phyloP scores from a whole-genome alignment of 2,797 vertebrate genomes.

The Neosilurus mollespiculum region DNA sequence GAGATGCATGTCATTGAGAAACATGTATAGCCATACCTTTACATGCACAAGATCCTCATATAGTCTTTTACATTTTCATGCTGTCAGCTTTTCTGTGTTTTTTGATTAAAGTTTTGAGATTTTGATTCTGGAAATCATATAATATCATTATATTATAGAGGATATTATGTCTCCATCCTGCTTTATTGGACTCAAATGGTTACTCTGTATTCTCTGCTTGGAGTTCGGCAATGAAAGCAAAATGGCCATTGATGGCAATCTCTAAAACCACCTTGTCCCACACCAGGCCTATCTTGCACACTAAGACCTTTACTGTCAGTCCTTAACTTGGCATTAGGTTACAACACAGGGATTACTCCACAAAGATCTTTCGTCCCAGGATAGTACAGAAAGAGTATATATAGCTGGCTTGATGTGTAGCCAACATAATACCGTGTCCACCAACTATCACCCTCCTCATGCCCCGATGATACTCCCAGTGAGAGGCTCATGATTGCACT shows the following conservation, averaged over 20 bases:
- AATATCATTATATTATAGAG: background rate
- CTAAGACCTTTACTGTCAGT: constrained; percentile 55
- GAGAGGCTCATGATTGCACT: constrained; percentile 27
- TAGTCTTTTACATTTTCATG: background rate
- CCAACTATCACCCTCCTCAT: constrained; percentile 34
- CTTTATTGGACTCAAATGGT: background rate
- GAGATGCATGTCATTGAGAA: constrained; percentile 34
- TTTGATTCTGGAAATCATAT: background rate
- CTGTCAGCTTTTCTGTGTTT: background rate
- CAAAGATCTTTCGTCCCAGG: constrained; percentile 61
- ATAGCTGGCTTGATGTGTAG: constrained; percentile 56
- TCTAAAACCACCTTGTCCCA: constrained; percentile 50
- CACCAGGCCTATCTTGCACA: constrained; percentile 46
- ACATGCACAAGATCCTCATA: constrained; percentile 14
- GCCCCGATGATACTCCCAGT: constrained; percentile 40
- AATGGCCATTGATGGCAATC: constrained; percentile 52
- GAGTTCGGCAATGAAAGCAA: constrained; percentile 11
- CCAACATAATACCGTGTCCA: constrained; percentile 56
- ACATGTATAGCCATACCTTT: constrained; percentile 14
- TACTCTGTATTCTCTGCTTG: background rate
- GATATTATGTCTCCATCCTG: background rate
- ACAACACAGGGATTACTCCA: constrained; percentile 64
- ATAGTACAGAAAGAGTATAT: constrained; percentile 60
- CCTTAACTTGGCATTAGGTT: constrained; percentile 59
- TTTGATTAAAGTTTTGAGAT: background rate